These are phyloP conservation scores for Platycnemis pennipes DNA, from an alignment of 2,888 invertebrate genomes.

Conservation along the genomic window DNA sequence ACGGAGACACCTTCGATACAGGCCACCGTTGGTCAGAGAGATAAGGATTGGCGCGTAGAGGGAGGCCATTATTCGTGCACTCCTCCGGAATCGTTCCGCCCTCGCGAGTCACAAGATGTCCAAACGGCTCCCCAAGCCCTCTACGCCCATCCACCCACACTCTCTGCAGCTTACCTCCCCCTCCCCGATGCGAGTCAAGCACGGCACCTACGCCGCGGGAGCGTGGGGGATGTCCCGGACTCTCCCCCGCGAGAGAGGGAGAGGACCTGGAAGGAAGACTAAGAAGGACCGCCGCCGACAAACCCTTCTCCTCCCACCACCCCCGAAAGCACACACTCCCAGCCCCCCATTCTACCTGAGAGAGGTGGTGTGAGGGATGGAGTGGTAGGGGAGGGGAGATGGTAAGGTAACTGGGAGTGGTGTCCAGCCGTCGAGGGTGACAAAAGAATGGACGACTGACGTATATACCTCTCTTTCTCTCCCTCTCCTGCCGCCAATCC, in stretches of 20 bases:
- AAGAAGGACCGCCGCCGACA: slow-evolving; percentile 32
- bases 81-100: neutral
- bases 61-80: slow-evolving; percentile 6
- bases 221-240: neutral
- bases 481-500: neutral
- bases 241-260: neutral
- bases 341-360: neutral
- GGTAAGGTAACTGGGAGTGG: slow-evolving; percentile 64
- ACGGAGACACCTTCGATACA: neutral
- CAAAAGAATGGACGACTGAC: slow-evolving; percentile 65
- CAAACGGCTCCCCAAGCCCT: neutral
- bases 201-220: slow-evolving; percentile 22
- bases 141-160: neutral
- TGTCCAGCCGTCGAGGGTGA: slow-evolving; percentile 63
- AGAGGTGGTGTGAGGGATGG: neutral
- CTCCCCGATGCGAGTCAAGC: neutral
- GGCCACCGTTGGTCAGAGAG: neutral
- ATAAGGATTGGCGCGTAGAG: neutral
- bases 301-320: neutral
- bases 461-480: slow-evolving; percentile 62
- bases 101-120: neutral
- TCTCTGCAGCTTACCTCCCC: neutral
- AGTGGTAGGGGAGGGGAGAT: neutral
- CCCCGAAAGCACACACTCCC: neutral
- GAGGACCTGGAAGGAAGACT: neutral